Percentiles rank a stretch among this genome's conserved stretches.
Conservation (phyloP, 2,888 invertebrate species). For the Trilocha varians region DNA sequence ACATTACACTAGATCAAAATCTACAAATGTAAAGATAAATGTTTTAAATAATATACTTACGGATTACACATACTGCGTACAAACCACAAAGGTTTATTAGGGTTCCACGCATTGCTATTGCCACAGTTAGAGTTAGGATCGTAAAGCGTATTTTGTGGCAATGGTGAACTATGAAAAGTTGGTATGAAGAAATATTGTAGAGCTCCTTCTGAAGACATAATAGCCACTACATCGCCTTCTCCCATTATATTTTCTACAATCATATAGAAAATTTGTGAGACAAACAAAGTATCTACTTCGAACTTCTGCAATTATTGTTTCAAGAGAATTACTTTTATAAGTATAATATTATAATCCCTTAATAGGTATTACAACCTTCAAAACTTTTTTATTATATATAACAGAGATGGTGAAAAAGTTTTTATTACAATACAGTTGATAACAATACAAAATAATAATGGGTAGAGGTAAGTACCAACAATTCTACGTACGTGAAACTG, state of each 20-base stretch:
- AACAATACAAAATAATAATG: too few relatives aligned
- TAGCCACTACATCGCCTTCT: constrained; percentile 49
- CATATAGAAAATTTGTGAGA: not conserved
- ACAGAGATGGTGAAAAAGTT: too few relatives aligned
- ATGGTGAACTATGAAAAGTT: constrained; percentile 14
- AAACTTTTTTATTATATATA: too few relatives aligned
- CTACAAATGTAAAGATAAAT: not conserved
- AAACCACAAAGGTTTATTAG: constrained; percentile 36
- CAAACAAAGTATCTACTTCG: too few relatives aligned
- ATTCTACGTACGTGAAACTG: not conserved
- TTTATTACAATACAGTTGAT: too few relatives aligned
- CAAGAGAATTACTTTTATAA: too few relatives aligned
- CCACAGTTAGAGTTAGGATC: constrained; percentile 12
- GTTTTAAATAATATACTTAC: constrained; percentile 26
- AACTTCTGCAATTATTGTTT: too few relatives aligned
- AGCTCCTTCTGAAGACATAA: constrained; percentile 46
- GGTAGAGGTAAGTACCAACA: too few relatives aligned
- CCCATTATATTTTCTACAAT: constrained; percentile 37
- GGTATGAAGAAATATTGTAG: constrained; percentile 49
- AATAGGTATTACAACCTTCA: too few relatives aligned
- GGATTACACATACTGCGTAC: constrained; percentile 41
- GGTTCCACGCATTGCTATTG: constrained; percentile 14
- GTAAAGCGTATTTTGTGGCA: constrained; percentile 18
- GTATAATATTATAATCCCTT: too few relatives aligned
- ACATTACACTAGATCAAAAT: too few relatives aligned